phyloP scores from a whole-genome alignment of 2,888 invertebrate genomes.

The Tetranychus piercei region DNA sequence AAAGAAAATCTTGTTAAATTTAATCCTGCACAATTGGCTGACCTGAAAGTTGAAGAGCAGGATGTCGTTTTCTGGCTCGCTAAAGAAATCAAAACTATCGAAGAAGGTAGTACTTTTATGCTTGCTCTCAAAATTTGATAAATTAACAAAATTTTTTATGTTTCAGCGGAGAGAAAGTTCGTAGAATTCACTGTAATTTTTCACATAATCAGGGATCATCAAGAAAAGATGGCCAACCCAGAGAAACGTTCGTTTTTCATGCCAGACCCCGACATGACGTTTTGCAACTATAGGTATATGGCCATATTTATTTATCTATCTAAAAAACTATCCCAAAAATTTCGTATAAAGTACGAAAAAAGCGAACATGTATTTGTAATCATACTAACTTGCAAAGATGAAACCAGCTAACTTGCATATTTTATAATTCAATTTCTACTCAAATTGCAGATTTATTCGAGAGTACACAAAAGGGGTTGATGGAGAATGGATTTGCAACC shows the following conservation, averaged over 20 bases:
- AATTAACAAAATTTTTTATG: no score
- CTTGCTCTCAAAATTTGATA: no score
- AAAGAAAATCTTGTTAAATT: neutral
- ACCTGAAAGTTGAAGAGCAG: neutral
- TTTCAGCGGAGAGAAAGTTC: neutral
- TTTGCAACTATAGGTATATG: neutral
- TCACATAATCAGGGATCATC: neutral
- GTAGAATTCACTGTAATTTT: neutral
- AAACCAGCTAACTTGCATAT: no score
- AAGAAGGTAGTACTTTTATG: neutral
- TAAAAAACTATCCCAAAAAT: no score
- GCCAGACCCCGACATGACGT: neutral
- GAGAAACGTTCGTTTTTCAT: neutral
- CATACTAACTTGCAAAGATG: no score
- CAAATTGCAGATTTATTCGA: neutral
- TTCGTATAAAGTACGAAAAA: no score
- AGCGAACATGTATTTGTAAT: no score
- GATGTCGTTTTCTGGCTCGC: neutral
- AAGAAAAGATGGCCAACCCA: neutral
- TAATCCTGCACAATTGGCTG: neutral
- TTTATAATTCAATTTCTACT: no score
- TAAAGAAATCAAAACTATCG: neutral
- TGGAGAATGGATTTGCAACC: neutral
- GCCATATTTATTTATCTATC: no score
- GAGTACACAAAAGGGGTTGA: neutral